Percentiles rank a stretch among this genome's conserved stretches.
Evolutionary conservation across 1,140 invertebrate species (phyloP).

Genomic region (Drosophila parvula): DNA sequence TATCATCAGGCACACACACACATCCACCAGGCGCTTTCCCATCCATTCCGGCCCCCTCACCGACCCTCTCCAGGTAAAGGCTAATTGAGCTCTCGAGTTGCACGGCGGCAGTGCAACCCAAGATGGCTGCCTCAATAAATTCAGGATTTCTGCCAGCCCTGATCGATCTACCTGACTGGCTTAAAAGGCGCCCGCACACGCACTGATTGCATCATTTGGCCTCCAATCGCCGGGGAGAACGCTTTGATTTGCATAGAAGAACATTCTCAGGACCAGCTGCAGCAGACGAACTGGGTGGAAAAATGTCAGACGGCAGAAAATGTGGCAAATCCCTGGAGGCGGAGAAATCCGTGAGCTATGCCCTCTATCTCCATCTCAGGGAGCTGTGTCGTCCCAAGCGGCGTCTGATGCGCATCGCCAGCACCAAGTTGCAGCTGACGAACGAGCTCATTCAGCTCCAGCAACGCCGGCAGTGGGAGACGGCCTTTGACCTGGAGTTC

Average conservation of each 20-base stretch:
- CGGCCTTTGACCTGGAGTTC: constrained; percentile 31
- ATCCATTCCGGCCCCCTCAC: no score
- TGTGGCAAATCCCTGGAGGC: constrained; percentile 16
- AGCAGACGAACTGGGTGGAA: neutral
- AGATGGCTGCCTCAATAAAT: constrained; percentile 39
- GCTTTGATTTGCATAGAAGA: constrained; percentile 41
- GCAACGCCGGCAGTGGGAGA: constrained; percentile 49
- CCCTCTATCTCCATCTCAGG: constrained; percentile 57
- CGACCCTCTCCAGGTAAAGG: constrained; percentile 15
- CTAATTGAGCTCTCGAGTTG: constrained; percentile 45
- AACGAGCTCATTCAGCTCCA: constrained; percentile 59
- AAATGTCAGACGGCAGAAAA: constrained; percentile 38
- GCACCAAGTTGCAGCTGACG: constrained; percentile 66
- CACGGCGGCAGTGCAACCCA: constrained; percentile 17
- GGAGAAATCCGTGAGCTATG: constrained; percentile 55
- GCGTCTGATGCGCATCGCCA: constrained; percentile 53
- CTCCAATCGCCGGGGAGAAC: constrained; percentile 32
- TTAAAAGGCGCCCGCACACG: constrained; percentile 51
- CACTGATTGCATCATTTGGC: constrained; percentile 68
- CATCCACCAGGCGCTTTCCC: no score
- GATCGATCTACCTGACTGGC: constrained; percentile 46
- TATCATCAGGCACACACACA: constrained; percentile 11
- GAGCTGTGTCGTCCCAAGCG: constrained; percentile 59
- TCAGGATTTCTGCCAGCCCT: constrained; percentile 27
- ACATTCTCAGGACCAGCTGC: neutral